phyloP scores from a whole-genome alignment of 2,888 invertebrate genomes.

The Galerucella nymphaeae region DNA sequence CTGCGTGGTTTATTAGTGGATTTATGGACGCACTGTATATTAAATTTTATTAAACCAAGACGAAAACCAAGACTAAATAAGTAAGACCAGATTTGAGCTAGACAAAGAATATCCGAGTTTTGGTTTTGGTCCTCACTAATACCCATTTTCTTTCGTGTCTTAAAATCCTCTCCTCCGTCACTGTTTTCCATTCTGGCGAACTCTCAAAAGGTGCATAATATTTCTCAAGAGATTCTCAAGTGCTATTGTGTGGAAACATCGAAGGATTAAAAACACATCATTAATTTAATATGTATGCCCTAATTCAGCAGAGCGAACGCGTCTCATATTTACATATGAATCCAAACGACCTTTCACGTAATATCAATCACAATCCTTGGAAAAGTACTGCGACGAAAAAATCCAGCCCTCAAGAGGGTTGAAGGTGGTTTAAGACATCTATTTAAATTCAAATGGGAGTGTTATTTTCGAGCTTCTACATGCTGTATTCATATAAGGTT shows the following conservation, averaged over 20 bases:
- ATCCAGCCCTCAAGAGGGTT: conserved; percentile 6
- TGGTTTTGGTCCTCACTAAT: too few relatives aligned
- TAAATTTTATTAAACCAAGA: too few relatives aligned
- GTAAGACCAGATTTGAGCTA: too few relatives aligned
- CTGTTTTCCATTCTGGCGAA: conserved; percentile 38
- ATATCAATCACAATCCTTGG: conserved; percentile 38
- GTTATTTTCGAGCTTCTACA: not conserved
- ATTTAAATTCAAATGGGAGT: conserved; percentile 11
- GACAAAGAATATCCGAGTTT: not conserved
- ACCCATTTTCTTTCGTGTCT: not conserved
- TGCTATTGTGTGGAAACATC: conserved; percentile 47
- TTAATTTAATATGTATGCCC: conserved; percentile 51
- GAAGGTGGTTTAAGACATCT: conserved; percentile 20
- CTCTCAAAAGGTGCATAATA: conserved; percentile 47
- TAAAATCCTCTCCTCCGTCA: conserved; percentile 8
- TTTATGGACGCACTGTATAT: too few relatives aligned
- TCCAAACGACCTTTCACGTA: conserved; percentile 44
- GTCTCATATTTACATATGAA: conserved; percentile 54
- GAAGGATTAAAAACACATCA: conserved; percentile 49
- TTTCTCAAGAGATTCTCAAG: too few relatives aligned
- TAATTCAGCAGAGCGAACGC: conserved; percentile 50
- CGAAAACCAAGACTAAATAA: too few relatives aligned
- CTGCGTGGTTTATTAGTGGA: too few relatives aligned
- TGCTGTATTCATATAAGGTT: not conserved
- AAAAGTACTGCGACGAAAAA: conserved; percentile 31